These are phyloP conservation scores for Coelogynopora nodosa DNA, from an alignment of 2,888 invertebrate genomes.

Conservation along the genomic window DNA sequence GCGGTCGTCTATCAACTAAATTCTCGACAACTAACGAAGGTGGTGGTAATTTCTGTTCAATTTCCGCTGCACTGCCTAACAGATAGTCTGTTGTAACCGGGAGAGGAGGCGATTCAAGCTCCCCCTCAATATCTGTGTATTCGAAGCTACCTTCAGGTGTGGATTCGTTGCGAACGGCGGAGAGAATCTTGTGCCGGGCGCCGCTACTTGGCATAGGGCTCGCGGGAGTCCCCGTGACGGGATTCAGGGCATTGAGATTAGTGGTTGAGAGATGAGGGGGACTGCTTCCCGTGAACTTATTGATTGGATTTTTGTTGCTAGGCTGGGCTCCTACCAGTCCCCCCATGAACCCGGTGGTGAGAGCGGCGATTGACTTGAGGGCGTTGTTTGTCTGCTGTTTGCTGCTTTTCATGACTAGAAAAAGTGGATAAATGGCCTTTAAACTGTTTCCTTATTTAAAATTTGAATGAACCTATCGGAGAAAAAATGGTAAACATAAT, in stretches of 20 bases:
- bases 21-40: background rate
- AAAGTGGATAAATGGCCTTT: background rate
- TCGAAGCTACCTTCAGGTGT: background rate
- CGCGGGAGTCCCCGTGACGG: background rate
- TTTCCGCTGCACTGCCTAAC: background rate
- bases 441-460: too few species aligned
- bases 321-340: conserved; percentile 43
- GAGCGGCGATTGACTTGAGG: conserved; percentile 42
- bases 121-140: background rate
- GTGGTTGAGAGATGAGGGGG: background rate
- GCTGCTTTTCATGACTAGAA: conserved; percentile 42
- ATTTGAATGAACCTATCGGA: too few species aligned
- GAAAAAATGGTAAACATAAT: too few species aligned
- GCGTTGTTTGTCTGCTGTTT: conserved; percentile 45
- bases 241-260: background rate
- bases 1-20: background rate
- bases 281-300: conserved; percentile 32
- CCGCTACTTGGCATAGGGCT: background rate
- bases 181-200: background rate
- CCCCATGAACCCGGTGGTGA: conserved; percentile 44
- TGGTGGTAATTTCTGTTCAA: background rate
- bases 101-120: background rate
- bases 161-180: background rate
- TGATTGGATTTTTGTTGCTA: conserved; percentile 20
- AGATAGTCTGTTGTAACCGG: background rate